Evolutionary conservation across 2,888 invertebrate species (phyloP).

Genomic region (Campoplex capitator): DNA sequence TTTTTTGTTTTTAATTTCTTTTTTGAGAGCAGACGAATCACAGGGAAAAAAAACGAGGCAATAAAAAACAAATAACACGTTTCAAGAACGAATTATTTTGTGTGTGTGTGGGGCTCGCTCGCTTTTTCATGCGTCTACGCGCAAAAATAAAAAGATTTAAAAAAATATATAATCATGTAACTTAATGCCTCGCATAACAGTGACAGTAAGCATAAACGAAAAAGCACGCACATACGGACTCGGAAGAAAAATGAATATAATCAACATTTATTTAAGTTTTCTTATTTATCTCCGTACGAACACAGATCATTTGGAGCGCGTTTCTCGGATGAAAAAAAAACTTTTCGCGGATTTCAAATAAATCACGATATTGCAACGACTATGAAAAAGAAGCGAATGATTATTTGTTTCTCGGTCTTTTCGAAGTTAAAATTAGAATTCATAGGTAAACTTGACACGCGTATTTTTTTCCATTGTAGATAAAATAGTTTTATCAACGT

Average conservation of each 20-base stretch:
- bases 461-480: background rate
- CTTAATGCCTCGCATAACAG: constrained; percentile 1
- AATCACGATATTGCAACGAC: background rate
- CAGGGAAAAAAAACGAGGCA: background rate
- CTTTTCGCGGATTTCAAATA: background rate
- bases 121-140: constrained; percentile 9
- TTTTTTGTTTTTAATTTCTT: background rate
- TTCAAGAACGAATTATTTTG: constrained; percentile 26
- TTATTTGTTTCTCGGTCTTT: background rate
- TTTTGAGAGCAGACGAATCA: background rate
- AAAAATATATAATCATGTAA: constrained; percentile 2
- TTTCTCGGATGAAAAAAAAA: background rate
- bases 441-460: background rate
- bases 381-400: background rate
- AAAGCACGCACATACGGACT: background rate
- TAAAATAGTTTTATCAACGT: background rate
- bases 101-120: constrained; percentile 23
- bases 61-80: constrained; percentile 19
- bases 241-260: constrained; percentile 52
- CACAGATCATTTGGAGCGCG: background rate
- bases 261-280: constrained; percentile 32
- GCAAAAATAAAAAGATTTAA: background rate
- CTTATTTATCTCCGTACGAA: background rate
- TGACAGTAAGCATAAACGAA: constrained; percentile 21
- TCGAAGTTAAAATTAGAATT: background rate